Conservation (phyloP, 2,888 invertebrate species). For the Phragmatobia fuliginosa region DNA sequence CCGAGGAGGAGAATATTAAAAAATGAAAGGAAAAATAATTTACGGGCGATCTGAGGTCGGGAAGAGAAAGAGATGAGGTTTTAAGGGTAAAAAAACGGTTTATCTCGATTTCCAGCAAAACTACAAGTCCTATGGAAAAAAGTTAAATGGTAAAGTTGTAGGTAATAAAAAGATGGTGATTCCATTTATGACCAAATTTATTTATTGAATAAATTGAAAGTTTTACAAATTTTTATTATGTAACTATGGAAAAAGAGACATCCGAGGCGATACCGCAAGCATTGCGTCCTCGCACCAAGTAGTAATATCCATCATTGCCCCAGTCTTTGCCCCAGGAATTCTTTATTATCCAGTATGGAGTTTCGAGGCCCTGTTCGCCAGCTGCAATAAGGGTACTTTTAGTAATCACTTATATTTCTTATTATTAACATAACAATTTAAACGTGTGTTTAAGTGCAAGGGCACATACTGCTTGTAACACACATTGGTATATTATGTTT, state of each 20-base stretch:
- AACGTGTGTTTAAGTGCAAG: too few species aligned
- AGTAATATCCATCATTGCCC: constrained; percentile 69
- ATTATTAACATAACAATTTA: not conserved
- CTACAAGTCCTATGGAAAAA: too few species aligned
- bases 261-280: constrained; percentile 71
- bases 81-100: too few species aligned
- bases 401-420: not conserved
- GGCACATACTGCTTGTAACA: too few species aligned
- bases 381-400: not conserved
- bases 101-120: too few species aligned
- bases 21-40: too few species aligned
- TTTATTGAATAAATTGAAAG: not conserved
- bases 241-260: constrained; percentile 45
- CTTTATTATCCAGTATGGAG: constrained; percentile 74
- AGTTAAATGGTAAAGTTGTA: too few species aligned
- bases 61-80: too few species aligned
- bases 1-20: too few species aligned
- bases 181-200: not conserved
- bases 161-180: too few species aligned
- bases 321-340: constrained; percentile 69
- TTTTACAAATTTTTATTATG: not conserved
- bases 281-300: constrained; percentile 68
- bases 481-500: too few species aligned
- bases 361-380: constrained; percentile 16
- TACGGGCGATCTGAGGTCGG: too few species aligned